Base-by-base conservation (phyloP, 1,140 invertebrate genomes). In the Pygmarrhopalites habei region DNA sequence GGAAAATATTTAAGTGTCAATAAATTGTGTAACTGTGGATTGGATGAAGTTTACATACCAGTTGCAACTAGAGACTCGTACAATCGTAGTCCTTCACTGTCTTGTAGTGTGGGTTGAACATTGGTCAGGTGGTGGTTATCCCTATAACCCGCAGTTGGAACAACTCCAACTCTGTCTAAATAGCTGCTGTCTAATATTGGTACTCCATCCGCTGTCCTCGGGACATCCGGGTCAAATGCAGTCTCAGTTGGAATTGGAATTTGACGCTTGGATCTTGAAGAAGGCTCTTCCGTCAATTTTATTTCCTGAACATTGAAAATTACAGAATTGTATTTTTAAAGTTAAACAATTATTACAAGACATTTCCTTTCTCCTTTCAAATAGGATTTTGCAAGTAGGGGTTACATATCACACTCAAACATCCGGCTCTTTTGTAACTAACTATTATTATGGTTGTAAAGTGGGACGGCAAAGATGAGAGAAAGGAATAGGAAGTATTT, bases 181-280 rank as follows among this genome's bases (percentile, higher is more conserved):
- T 70, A 67, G 51, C 62, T 63, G 23, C 17, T 28, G 19, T 67
- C 60, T 12, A 70, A 19, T 44, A 70, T 70, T 35, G 69, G 65
- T 15, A 70, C 69, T 2, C 69, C 65, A 47, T 65, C 60, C 0
- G 14, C 4, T 32, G 60, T 70, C 35, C 69, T 23, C 15, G 61
- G 62, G 35, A 64, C 64, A 26, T 58, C 53, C 10, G 52, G 55
- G 14, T 44, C 61, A 23, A 41, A 44, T 3, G 14, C 17, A 7
- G 49, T 61, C 4, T 15, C 2, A 10, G 39, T 35, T 30, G 57
- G 19, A 2, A 58, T 17, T 21, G 64, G 52, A 41, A 69, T 69
- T 59, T 69, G 68, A 29, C 68, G 60, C 41, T 66, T 69, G 4
- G 28, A 59, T 23, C 68, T 58, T 25, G n/a, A 12, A 53, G 25